These are phyloP conservation scores for Zaprionus tsacasi DNA, from an alignment of 1,140 invertebrate genomes.

Conservation along the genomic window DNA sequence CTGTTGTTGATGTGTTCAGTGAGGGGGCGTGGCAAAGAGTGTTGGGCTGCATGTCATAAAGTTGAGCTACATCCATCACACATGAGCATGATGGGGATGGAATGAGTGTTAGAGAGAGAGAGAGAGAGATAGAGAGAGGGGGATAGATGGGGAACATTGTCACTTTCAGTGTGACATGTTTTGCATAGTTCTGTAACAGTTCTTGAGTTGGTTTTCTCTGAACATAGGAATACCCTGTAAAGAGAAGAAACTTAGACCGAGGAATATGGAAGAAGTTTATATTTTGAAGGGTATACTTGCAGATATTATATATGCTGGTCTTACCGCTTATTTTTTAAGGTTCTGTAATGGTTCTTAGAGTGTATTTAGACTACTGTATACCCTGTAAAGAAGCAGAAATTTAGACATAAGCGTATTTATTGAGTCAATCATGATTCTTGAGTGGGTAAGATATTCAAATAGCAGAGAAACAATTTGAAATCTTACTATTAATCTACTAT, in stretches of 20 bases:
- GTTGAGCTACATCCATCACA: slow-evolving; percentile 71
- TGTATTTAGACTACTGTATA: too few relatives aligned
- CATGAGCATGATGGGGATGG: neutral
- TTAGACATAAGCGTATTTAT: too few relatives aligned
- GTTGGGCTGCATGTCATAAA: slow-evolving; percentile 57
- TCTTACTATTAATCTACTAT: too few relatives aligned
- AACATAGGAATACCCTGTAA: slow-evolving; percentile 12
- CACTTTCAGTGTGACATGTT: slow-evolving; percentile 67
- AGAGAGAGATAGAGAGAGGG: neutral
- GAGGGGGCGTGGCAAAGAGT: neutral
- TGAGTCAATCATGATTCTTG: too few relatives aligned
- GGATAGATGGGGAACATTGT: slow-evolving; percentile 51
- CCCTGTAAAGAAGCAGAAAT: neutral
- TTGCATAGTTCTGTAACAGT: slow-evolving; percentile 49
- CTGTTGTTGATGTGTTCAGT: slow-evolving; percentile 3
- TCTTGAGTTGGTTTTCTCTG: slow-evolving; percentile 5
- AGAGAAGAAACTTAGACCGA: too few relatives aligned
- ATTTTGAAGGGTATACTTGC: too few relatives aligned
- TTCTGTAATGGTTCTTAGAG: too few relatives aligned
- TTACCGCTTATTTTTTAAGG: too few relatives aligned
- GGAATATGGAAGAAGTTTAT: too few relatives aligned
- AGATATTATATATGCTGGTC: too few relatives aligned
- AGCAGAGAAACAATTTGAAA: too few relatives aligned
- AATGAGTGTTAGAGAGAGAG: neutral
- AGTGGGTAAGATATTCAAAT: too few relatives aligned